Base-by-base conservation (phyloP, 2,888 invertebrate species). In the Nowickia ferox region DNA sequence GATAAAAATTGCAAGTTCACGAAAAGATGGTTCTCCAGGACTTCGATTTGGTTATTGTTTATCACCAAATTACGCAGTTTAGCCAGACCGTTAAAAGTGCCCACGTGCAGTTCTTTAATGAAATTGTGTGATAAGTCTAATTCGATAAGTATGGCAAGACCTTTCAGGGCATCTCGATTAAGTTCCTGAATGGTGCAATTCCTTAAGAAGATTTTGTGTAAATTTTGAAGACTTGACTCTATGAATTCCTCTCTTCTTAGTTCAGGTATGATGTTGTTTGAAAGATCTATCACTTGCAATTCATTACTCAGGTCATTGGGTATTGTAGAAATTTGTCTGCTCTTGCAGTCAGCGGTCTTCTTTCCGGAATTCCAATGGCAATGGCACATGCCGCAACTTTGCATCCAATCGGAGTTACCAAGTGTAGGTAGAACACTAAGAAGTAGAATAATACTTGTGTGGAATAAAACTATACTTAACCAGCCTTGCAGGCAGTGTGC, bases 341-440 rank as follows among this genome's bases (percentile, higher is more conserved):
- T 94, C 48, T 94, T 94, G 92, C 98, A 98, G 88, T 97, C 96
- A 1, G 97, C 97, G 30, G 95, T 95, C 91, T 96, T 97, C 92
- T 96, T 97, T 9, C 97, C 97, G 84, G 96, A 95, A 42, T 95
- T 95, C 97, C 98, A 98, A 87, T 96, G 95, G 92, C 98, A 98
- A 90, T 95, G 95, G 93, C 98, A 98, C 48, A 87, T 87, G 74
- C 91, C 89, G 87, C 93, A 93, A 69, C 89, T 91, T 80, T 92
- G 91, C 88, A 91, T 89, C 92, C 92, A 93, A 78, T 93, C 92
- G 9, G 90, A 88, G 61, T 91, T 90, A 6, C 88, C 90, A n/a
- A 63, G 61, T 2, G 88, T 87, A 1, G 87, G 78, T 15, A 87
- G 83, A 11, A 88, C 46, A 53, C 69, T 83, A 11, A 86, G 65